These are phyloP conservation scores for Hylaeus volcanicus DNA, from an alignment of 1,140 invertebrate species.

Conservation along the genomic window DNA sequence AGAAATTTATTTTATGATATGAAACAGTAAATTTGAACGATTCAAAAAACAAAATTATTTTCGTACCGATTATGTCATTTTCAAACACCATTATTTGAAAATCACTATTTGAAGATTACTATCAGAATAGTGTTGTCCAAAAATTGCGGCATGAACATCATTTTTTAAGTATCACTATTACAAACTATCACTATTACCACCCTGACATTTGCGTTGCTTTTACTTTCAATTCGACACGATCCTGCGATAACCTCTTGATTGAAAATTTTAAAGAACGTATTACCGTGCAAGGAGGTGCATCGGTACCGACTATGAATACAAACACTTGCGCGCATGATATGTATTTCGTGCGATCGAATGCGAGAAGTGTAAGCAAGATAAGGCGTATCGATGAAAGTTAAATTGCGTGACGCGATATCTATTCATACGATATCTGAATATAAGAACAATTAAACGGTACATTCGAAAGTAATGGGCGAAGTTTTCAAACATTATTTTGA, in stretches of 20 bases:
- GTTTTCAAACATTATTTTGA: neutral
- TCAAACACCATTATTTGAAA: too few species aligned
- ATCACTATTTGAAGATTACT: too few species aligned
- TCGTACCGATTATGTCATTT: too few species aligned
- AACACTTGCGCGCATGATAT: neutral
- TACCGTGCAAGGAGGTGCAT: slow-evolving; percentile 8
- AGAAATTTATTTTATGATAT: too few species aligned
- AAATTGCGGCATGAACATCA: too few species aligned
- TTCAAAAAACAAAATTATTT: too few species aligned
- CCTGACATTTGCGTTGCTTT: neutral
- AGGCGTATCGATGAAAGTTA: neutral
- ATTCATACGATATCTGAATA: too few species aligned
- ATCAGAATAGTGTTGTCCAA: too few species aligned
- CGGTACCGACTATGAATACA: neutral
- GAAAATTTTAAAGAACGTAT: neutral
- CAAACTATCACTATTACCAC: neutral
- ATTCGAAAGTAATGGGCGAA: neutral
- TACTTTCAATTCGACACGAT: slow-evolving; percentile 12
- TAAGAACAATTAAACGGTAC: neutral
- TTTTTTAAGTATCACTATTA: too few species aligned
- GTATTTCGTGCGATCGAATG: neutral
- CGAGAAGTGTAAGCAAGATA: neutral
- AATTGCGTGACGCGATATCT: neutral
- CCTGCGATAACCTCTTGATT: neutral
- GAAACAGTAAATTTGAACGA: too few species aligned